Conservation (phyloP, 2,888 invertebrate genomes). For the Drosophila rellima region DNA sequence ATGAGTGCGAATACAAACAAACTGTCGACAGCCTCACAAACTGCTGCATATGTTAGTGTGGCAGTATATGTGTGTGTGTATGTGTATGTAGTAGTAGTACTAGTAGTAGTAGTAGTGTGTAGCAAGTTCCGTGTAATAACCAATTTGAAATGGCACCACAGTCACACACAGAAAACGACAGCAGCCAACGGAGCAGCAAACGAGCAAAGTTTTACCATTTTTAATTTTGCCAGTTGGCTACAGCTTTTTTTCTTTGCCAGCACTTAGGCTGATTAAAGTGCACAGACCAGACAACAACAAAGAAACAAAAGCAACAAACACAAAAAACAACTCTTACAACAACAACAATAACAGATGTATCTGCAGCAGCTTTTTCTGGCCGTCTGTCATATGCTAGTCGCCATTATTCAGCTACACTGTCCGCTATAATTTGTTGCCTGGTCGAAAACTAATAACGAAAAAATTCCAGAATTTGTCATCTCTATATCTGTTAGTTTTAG, state of each 20-base stretch:
- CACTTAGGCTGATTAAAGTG: constrained; percentile 80
- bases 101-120: constrained; percentile 26
- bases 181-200: constrained; percentile 52
- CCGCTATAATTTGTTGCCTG: constrained; percentile 42
- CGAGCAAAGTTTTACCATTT: constrained; percentile 70
- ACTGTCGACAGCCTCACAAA: constrained; percentile 37
- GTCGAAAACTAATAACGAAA: constrained; percentile 13
- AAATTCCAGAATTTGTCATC: not conserved
- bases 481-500: not conserved
- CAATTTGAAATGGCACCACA: constrained; percentile 72
- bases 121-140: constrained; percentile 64
- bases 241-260: constrained; percentile 32
- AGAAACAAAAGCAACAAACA: constrained; percentile 24
- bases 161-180: constrained; percentile 24
- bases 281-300: constrained; percentile 56
- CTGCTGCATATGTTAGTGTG: constrained; percentile 26
- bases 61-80: not conserved
- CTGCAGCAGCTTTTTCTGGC: constrained; percentile 38
- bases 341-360: constrained; percentile 27
- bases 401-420: constrained; percentile 60
- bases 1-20: constrained; percentile 44
- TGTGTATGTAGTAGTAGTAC: no score
- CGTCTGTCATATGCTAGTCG: constrained; percentile 47
- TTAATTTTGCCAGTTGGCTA: constrained; percentile 55
- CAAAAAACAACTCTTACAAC: constrained; percentile 35